Evolutionary conservation across 2,888 invertebrate genomes (phyloP), one percentile per base, ranked within the genome.

Genomic region (Eueremaeus valkanovi): DNA sequence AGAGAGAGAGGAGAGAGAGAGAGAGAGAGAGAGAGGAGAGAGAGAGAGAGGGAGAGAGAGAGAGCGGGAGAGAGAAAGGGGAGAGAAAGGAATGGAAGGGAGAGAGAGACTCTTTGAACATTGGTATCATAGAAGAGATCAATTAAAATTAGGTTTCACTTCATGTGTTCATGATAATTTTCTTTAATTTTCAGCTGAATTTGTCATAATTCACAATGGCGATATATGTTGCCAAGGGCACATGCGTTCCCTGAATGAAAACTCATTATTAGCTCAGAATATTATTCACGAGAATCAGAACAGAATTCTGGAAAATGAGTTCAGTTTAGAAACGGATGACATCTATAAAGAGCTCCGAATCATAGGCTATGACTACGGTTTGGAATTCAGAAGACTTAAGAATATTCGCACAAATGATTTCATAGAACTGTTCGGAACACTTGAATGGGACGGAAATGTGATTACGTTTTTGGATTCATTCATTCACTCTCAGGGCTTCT

Each of bases 331-430:
- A 18, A 78, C 79, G 5, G 76, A 80, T 72, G 93, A 94, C 82
- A 85, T 92, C 21, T 95, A 95, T 86, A 93, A 93, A 83, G 93
- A 93, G 83, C 85, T 95, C 75, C 87, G 90, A 74, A 86, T 94
- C 55, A 87, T 93, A 79, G 94, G 94, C 0, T 95, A 94, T 84
- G 91, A 93, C 82, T 95, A 94, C 82, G 84, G 85, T 33, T 92
- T 92, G 31, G 83, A 88, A 16, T 95, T 94, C 87, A 88, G 89
- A 80, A 95, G 95, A 68, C 91, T 96, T 80, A 83, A 86, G 21
- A 84, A 86, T 33, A 88, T 92, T 0, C 16, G 18, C 3, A 66
- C 27, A 2, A 31, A 73, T 1, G 91, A 93, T 82, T 88, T 90
- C 80, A 86, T 87, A 80, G 92, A 45, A n/a, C 27, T 70, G 16